Percentiles rank a stretch among this genome's conserved stretches.
phyloP scores from a whole-genome alignment of 2,888 invertebrate species.

The Eristalis pertinax region DNA sequence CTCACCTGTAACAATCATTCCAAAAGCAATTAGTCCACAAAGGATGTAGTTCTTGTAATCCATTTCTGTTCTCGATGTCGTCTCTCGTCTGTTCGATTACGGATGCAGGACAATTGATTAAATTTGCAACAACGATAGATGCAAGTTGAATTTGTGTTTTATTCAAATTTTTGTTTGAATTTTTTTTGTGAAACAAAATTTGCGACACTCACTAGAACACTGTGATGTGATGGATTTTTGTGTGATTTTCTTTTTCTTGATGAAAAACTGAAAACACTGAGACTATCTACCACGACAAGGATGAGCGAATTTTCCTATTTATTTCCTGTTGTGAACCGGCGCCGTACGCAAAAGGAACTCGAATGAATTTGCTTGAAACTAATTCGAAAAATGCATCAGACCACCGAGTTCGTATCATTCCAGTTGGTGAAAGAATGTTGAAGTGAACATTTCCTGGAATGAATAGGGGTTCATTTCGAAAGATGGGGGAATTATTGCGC shows the following conservation, averaged over 20 bases:
- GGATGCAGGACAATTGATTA: not conserved
- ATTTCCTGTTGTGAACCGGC: slow-evolving; percentile 36
- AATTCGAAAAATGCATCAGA: slow-evolving; percentile 49
- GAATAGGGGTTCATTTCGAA: not conserved
- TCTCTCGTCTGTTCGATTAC: not conserved
- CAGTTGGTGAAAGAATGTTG: slow-evolving; percentile 38
- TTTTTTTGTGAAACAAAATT: not conserved
- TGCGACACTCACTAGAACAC: not conserved
- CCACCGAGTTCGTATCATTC: slow-evolving; percentile 48
- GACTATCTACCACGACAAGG: slow-evolving; percentile 26
- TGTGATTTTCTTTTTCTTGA: not conserved
- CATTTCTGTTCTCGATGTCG: slow-evolving; percentile 30
- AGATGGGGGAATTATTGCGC: not conserved
- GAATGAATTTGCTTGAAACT: slow-evolving; percentile 46
- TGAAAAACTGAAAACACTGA: slow-evolving; percentile 2
- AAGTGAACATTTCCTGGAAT: slow-evolving; percentile 5
- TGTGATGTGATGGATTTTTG: not conserved
- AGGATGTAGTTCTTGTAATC: slow-evolving; percentile 58
- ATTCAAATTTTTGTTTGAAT: too few relatives aligned
- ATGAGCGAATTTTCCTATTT: slow-evolving; percentile 36
- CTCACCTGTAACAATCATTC: slow-evolving; percentile 61
- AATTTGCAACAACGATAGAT: not conserved
- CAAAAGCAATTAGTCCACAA: slow-evolving; percentile 59
- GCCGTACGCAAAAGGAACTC: slow-evolving; percentile 64
- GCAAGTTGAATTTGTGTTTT: too few relatives aligned